Evolutionary conservation across 2,888 invertebrate genomes (phyloP).

Genomic region (Cylindroiulus punctatus): DNA sequence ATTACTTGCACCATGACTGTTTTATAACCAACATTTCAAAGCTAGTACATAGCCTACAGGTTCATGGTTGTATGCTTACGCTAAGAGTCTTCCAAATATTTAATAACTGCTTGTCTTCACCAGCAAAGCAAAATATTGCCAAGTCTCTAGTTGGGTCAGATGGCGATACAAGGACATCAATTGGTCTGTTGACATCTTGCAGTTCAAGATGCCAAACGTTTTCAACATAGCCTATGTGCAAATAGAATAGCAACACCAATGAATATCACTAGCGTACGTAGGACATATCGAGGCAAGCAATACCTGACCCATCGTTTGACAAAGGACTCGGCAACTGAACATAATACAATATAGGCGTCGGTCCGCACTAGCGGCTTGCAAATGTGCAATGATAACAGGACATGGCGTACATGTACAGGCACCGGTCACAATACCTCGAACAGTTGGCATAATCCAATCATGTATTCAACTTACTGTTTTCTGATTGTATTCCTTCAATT

Average conservation of each 20-base stretch:
- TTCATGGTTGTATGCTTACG: slow-evolving; percentile 47
- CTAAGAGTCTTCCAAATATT: slow-evolving; percentile 54
- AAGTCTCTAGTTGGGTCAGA: not conserved
- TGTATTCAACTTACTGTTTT: not conserved
- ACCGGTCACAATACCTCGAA: too few species aligned
- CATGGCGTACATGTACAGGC: too few species aligned
- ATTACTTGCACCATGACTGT: too few species aligned
- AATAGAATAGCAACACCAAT: not conserved
- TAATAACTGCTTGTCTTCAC: slow-evolving; percentile 47
- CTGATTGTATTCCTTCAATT: not conserved
- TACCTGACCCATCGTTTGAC: too few species aligned
- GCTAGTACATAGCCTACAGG: not conserved
- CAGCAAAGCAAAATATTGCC: slow-evolving; percentile 53
- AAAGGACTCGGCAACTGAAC: too few species aligned
- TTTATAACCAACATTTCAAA: not conserved
- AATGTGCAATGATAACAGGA: too few species aligned
- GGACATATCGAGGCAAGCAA: too few species aligned
- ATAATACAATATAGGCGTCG: too few species aligned
- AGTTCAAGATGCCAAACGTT: not conserved
- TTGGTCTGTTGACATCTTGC: not conserved
- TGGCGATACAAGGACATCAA: not conserved
- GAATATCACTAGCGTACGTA: too few species aligned
- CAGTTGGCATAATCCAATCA: too few species aligned
- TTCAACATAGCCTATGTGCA: not conserved
- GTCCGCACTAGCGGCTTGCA: too few species aligned